These are phyloP conservation scores for Drosophila histrio DNA, from an alignment of 2,888 invertebrate species.

Conservation along the genomic window DNA sequence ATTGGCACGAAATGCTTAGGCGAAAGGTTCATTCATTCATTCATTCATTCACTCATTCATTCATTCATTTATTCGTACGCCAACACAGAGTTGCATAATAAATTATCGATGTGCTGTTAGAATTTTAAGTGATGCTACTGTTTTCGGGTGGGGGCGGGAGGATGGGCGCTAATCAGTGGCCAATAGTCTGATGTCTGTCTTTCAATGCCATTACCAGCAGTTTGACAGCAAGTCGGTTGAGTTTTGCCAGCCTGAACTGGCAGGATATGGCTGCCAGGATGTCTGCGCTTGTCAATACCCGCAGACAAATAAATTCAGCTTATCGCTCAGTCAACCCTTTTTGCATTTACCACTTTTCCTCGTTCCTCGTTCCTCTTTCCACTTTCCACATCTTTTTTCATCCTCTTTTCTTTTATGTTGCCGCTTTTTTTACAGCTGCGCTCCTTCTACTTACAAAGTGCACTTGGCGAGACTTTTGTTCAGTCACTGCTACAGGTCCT, in stretches of 20 bases:
- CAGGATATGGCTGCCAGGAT: constrained; percentile 10
- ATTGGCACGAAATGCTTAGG: constrained; percentile 71
- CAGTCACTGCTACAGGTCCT: constrained; percentile 15
- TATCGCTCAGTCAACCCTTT: constrained; percentile 71
- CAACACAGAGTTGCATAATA: constrained; percentile 66
- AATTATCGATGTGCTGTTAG: constrained; percentile 69
- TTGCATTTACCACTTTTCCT: constrained; percentile 27
- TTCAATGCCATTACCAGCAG: constrained; percentile 1
- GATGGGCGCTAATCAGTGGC: constrained; percentile 65
- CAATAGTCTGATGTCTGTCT: constrained; percentile 22
- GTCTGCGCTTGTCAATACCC: constrained; percentile 72
- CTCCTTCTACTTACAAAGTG: constrained; percentile 64
- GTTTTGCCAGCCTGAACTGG: background rate
- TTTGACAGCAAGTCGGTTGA: constrained; percentile 1
- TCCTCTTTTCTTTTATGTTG: constrained; percentile 54
- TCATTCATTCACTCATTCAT: no score
- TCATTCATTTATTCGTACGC: constrained; percentile 38
- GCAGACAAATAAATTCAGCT: constrained; percentile 77
- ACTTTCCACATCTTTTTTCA: constrained; percentile 11
- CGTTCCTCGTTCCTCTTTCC: constrained; percentile 23
- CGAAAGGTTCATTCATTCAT: constrained; percentile 61
- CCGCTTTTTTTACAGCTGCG: constrained; percentile 43
- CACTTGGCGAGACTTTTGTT: constrained; percentile 65
- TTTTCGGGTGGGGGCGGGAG: no score
- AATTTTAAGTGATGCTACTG: constrained; percentile 49